These are phyloP conservation scores for Myrmecophaga tridactyla DNA, from an alignment of 2,113 vertebrate species.

Conservation along the genomic window DNA sequence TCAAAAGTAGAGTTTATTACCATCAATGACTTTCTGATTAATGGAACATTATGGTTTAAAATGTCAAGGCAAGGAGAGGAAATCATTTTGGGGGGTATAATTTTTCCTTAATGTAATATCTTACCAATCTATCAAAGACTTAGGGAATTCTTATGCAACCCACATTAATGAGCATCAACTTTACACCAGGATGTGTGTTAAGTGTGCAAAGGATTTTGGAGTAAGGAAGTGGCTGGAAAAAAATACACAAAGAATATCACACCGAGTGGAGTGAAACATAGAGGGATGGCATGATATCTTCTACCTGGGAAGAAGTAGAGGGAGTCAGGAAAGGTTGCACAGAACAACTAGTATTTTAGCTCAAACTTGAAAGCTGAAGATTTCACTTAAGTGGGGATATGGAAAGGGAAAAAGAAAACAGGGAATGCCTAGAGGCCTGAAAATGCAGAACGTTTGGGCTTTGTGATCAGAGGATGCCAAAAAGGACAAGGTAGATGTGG, in stretches of 20 bases:
- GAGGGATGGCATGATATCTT: not conserved
- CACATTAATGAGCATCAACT: not conserved
- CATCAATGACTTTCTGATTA: not conserved
- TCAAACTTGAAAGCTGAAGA: not conserved
- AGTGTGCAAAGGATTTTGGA: not conserved
- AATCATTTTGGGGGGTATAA: not conserved
- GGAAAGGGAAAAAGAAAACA: not conserved
- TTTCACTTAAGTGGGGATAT: not conserved
- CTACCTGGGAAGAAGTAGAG: not conserved
- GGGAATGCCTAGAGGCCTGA: not conserved
- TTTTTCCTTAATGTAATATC: not conserved
- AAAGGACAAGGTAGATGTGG: not conserved
- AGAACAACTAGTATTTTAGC: not conserved
- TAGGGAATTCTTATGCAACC: not conserved
- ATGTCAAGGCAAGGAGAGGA: not conserved
- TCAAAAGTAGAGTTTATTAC: not conserved
- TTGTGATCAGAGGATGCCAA: not conserved
- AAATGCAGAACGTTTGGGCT: not conserved
- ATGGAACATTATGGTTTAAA: not conserved
- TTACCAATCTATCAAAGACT: not conserved
- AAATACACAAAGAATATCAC: not conserved
- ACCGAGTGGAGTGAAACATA: not conserved
- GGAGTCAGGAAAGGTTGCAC: not conserved
- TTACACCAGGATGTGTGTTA: not conserved
- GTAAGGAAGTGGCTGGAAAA: not conserved